These are phyloP conservation scores for Tor tambroides DNA, from an alignment of 2,113 vertebrate genomes.

Conservation along the genomic window DNA sequence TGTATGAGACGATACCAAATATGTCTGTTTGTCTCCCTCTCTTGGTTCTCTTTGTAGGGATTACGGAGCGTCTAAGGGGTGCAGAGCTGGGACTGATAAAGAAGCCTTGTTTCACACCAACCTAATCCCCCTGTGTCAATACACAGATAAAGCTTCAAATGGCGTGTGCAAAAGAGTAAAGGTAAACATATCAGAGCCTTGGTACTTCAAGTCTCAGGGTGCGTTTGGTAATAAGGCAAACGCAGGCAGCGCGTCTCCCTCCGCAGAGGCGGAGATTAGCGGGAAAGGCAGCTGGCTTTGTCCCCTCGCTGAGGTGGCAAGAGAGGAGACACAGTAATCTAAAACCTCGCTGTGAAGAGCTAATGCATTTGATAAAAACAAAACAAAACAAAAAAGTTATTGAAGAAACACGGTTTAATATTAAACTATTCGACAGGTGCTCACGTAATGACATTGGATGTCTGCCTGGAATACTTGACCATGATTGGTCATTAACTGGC, in stretches of 20 bases:
- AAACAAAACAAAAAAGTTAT: constrained; percentile 1
- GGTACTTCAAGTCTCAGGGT: constrained; percentile 19
- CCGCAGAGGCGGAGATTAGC: constrained; percentile 5
- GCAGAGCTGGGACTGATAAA: constrained; percentile 64
- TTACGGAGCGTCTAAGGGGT: constrained; percentile 47
- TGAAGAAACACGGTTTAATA: neutral
- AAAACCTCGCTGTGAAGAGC: neutral
- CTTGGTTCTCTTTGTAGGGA: constrained; percentile 52
- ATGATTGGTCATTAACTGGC: neutral
- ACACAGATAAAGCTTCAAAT: constrained; percentile 64
- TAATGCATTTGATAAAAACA: neutral
- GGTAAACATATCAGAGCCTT: constrained; percentile 48
- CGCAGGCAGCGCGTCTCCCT: neutral
- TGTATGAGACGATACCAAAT: constrained; percentile 19
- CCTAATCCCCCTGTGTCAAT: constrained; percentile 66
- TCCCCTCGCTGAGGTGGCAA: neutral
- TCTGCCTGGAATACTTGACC: too few species aligned
- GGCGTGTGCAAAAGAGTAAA: constrained; percentile 3
- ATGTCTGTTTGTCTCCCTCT: constrained; percentile 27
- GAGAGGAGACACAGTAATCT: constrained; percentile 32
- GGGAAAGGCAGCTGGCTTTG: neutral
- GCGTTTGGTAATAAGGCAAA: constrained; percentile 29
- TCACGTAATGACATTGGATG: too few species aligned
- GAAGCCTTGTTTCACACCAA: constrained; percentile 65
- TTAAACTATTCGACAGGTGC: neutral